Evolutionary conservation across 2,797 vertebrate species (phyloP).

Genomic region (Zenarchopterus dispar): DNA sequence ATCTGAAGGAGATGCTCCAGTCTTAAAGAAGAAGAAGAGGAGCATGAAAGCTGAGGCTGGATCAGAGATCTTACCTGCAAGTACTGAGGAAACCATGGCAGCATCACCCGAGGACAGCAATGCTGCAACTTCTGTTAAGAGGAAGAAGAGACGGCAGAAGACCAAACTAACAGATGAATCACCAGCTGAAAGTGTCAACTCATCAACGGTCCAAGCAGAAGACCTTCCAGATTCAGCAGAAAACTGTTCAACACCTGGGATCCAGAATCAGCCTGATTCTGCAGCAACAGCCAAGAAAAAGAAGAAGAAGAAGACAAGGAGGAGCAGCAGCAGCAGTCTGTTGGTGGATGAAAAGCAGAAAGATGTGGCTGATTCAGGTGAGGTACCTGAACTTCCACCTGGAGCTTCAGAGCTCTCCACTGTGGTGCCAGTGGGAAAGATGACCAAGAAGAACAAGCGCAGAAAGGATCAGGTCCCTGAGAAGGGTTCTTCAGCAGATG

Average conservation of each 20-base stretch:
- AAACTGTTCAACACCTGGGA: background rate
- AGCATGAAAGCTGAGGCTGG: constrained; percentile 4
- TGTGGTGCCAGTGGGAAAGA: constrained; percentile 8
- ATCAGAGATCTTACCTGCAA: background rate
- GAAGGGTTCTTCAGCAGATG: background rate
- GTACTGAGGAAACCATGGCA: background rate
- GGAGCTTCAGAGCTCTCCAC: background rate
- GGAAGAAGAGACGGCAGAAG: constrained; percentile 19
- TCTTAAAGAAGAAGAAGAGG: constrained; percentile 30
- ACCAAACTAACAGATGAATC: background rate
- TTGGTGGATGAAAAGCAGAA: background rate
- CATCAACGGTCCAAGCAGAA: background rate
- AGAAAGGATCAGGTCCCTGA: background rate
- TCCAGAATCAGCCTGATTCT: background rate
- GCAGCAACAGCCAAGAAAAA: constrained; percentile 18
- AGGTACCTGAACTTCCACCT: background rate
- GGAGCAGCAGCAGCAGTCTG: too few relatives aligned
- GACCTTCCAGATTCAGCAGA: background rate
- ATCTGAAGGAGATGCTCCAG: background rate
- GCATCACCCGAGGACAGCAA: background rate
- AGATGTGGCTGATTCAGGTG: background rate
- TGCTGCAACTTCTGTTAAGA: background rate
- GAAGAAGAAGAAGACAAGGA: constrained; percentile 10
- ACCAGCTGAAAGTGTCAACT: background rate
- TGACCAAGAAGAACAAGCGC: constrained; percentile 31